phyloP scores from a whole-genome alignment of 2,888 invertebrate species.

The Proisotoma minuta region DNA sequence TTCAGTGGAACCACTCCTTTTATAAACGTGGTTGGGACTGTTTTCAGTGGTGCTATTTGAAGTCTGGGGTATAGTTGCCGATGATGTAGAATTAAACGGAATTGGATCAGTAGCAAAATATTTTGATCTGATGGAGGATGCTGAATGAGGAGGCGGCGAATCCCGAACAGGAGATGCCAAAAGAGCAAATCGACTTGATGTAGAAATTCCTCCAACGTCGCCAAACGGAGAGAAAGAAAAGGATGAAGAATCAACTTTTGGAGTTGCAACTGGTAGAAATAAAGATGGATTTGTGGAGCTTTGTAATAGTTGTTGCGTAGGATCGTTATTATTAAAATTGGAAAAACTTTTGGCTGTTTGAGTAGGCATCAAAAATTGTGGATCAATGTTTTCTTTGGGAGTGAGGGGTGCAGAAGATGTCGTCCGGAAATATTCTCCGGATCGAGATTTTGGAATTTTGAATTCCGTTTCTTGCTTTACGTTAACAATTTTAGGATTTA shows the following conservation, averaged over 20 bases:
- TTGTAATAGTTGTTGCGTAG: not conserved
- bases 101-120: not conserved
- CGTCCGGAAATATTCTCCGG: too few species aligned
- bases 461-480: conserved; percentile 13
- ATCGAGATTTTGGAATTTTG: conserved; percentile 20
- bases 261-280: too few species aligned
- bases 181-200: conserved; percentile 34
- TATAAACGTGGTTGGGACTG: not conserved
- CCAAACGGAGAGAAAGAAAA: conserved; percentile 20
- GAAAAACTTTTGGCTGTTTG: not conserved
- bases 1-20: conserved; percentile 7
- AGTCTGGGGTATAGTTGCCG: not conserved
- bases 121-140: not conserved
- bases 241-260: conserved; percentile 27
- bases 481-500: conserved; percentile 13
- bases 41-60: not conserved
- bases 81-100: not conserved
- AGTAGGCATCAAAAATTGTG: not conserved
- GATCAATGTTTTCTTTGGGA: conserved; percentile 29
- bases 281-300: not conserved
- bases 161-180: conserved; percentile 33
- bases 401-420: not conserved
- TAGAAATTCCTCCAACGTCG: conserved; percentile 22
- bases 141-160: conserved; percentile 8
- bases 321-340: not conserved